Evolutionary conservation across 2,888 invertebrate species (phyloP).

Genomic region (Rotaria socialis): DNA sequence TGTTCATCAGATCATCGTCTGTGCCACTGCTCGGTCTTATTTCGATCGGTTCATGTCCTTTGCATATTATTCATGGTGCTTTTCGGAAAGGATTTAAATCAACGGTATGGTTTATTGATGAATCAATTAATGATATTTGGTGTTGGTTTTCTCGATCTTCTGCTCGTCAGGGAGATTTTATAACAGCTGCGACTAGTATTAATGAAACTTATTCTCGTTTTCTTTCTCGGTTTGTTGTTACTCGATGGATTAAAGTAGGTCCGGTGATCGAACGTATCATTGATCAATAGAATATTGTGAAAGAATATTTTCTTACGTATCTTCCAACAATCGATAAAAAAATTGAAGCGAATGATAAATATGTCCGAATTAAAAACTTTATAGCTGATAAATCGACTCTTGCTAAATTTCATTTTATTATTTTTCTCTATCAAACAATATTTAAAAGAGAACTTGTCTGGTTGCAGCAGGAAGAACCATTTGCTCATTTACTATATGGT

Average conservation of each 20-base stretch:
- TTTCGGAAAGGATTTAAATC: background rate
- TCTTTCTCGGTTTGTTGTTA: background rate
- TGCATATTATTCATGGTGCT: background rate
- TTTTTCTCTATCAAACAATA: background rate
- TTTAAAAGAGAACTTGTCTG: background rate
- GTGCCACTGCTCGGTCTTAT: background rate
- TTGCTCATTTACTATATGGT: background rate
- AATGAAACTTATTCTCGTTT: background rate
- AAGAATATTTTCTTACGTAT: conserved; percentile 4
- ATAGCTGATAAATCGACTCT: background rate
- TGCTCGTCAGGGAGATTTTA: background rate
- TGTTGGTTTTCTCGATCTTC: background rate
- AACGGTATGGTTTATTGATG: background rate
- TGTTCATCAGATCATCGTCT: no score
- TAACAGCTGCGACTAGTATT: background rate
- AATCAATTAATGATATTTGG: background rate
- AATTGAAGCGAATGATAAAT: background rate
- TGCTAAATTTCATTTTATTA: background rate
- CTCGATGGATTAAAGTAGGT: background rate
- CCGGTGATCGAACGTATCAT: background rate
- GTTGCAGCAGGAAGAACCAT: background rate
- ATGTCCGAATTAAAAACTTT: background rate
- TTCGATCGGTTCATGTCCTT: background rate
- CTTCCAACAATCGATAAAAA: background rate
- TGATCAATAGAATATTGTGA: background rate